These are phyloP conservation scores for Petrolisthes manimaculis DNA, from an alignment of 2,888 invertebrate species.

Conservation along the genomic window DNA sequence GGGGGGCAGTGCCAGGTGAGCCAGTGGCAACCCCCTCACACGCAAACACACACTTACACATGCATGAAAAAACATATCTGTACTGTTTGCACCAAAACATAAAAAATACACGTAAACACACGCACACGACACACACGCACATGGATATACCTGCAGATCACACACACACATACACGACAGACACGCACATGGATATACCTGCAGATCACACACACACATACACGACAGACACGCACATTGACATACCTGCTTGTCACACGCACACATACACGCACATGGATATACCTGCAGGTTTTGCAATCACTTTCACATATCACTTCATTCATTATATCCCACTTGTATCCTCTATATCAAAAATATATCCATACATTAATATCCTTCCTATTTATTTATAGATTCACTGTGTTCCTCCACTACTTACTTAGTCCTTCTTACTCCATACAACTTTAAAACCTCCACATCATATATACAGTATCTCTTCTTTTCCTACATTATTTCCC, in stretches of 20 bases:
- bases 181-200: background rate
- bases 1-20: slow-evolving; percentile 50
- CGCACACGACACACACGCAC: background rate
- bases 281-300: no score
- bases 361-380: no score
- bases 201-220: background rate
- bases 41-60: slow-evolving; percentile 7
- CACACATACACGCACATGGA: background rate
- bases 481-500: no score
- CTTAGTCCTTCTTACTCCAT: no score
- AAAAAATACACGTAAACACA: slow-evolving; percentile 4
- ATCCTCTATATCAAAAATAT: no score
- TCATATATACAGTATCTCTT: no score
- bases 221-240: background rate
- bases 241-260: no score
- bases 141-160: background rate
- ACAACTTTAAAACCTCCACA: no score
- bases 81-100: background rate
- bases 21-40: slow-evolving; percentile 44
- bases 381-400: no score
- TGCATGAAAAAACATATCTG: background rate
- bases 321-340: no score
- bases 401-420: no score
- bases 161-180: slow-evolving; percentile 11
- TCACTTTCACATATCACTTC: no score